These are phyloP conservation scores for Sphaerophoria rueppellii DNA, from an alignment of 2,888 invertebrate genomes.

Conservation along the genomic window DNA sequence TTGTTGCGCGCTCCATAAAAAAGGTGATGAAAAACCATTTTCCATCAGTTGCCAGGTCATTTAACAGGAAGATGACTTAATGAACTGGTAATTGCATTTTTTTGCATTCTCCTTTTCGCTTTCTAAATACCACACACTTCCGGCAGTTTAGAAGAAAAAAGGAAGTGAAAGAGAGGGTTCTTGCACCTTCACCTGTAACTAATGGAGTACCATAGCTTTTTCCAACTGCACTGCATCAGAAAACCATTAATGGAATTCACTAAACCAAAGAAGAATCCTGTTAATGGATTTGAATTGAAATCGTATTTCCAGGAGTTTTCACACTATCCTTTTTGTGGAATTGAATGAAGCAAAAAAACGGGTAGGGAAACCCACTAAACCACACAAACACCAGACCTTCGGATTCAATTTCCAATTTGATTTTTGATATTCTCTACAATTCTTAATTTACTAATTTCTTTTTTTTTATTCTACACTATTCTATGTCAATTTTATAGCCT, in stretches of 20 bases:
- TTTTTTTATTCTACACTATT: conserved; percentile 72
- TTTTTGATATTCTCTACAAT: conserved; percentile 12
- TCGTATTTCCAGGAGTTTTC: conserved; percentile 42
- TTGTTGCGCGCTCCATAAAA: neutral
- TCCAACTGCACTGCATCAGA: conserved; percentile 10
- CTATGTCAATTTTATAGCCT: conserved; percentile 80
- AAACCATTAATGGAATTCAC: conserved; percentile 50
- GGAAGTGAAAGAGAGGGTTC: neutral
- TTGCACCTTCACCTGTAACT: conserved; percentile 37
- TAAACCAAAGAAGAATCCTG: conserved; percentile 46
- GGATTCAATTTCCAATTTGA: conserved; percentile 53
- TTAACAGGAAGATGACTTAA: conserved; percentile 68
- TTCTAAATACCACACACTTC: conserved; percentile 40
- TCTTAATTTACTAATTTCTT: neutral
- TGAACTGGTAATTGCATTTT: conserved; percentile 69
- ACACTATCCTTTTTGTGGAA: neutral
- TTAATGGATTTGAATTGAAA: conserved; percentile 68
- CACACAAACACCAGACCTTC: conserved; percentile 51
- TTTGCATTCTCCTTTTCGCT: conserved; percentile 21
- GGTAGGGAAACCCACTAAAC: neutral
- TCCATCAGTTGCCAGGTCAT: conserved; percentile 51
- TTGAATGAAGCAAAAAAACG: neutral
- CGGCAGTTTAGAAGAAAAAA: neutral
- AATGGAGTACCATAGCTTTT: conserved; percentile 44
- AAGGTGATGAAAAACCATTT: conserved; percentile 40